Base-by-base conservation (phyloP, 2,797 vertebrate species). In the Siniperca obscura region DNA sequence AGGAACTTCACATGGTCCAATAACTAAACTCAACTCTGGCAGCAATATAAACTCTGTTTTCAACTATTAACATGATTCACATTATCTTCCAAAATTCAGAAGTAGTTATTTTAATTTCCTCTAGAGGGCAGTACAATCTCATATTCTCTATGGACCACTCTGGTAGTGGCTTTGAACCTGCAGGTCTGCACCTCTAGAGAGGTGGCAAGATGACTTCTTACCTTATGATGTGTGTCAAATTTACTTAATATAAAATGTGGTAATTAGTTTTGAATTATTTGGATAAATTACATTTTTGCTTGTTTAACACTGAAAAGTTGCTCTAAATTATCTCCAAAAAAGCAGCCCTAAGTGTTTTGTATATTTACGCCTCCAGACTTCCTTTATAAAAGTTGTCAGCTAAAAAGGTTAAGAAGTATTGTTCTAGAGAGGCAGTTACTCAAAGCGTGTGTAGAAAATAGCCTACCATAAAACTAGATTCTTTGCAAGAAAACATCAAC, bases 121-220 rank as follows among this genome's bases (percentile, higher is more conserved):
- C 38, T 85, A 80, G 59, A 44, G 57, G 62, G 48, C 68, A 55
- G 53, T 7, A 40, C 14, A 71, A 19, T 17, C n/a, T 16, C 57
- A 71, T 12, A 53, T 7, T 65, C 34, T 73, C 34, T 46, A 16
- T 13, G 13, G 7, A 53, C 10, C 48, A 36, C 22, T 64, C 21
- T 25, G 13, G 22, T 12, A 30, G 22, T 22, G 19, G 34, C 3
- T 61, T 27, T 42, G 3, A 46, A 42, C 4, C 38, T 16, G 5
- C 48, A 38, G 48, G 12, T 9, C 34, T 65, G n/a, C 17, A 38
- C 2, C 36, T 5, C 13, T 27, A 25, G 9, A 48, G 36, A 11
- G n/a, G 1, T 50, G 12, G 3, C 44, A 65, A 3, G 21, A 13
- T 78, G 16, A 48, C 0, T 14, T 53, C 5, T 34, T 66, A 50